phyloP scores from a whole-genome alignment of 2,888 invertebrate genomes.

The Mythimna ferrago region DNA sequence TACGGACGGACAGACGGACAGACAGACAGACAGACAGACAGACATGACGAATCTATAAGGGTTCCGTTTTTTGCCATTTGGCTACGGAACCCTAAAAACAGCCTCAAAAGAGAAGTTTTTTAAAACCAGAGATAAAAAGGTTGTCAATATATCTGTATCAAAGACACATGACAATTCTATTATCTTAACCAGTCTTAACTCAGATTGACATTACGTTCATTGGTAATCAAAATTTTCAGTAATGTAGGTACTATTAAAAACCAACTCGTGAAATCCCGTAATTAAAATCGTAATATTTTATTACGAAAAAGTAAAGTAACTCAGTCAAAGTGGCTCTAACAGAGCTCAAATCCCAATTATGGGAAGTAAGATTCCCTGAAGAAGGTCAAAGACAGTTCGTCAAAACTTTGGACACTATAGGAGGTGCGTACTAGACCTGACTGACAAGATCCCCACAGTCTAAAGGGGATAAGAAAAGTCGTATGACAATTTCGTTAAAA shows the following conservation, averaged over 20 bases:
- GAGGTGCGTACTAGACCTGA: slow-evolving; percentile 74
- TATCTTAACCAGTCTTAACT: too few species aligned
- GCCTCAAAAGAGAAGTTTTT: too few species aligned
- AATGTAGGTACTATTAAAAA: slow-evolving; percentile 24
- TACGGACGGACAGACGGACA: too few species aligned
- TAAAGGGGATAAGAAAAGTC: slow-evolving; percentile 3
- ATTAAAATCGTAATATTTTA: slow-evolving; percentile 7
- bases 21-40: too few species aligned
- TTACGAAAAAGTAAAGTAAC: slow-evolving; percentile 17
- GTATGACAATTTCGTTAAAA: not conserved
- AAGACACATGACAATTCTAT: slow-evolving; percentile 12
- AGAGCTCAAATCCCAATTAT: slow-evolving; percentile 77
- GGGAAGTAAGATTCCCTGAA: slow-evolving; percentile 80
- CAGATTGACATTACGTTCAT: slow-evolving; percentile 13
- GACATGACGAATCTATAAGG: too few species aligned
- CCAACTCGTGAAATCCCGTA: slow-evolving; percentile 37
- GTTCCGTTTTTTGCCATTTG: too few species aligned
- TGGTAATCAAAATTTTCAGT: slow-evolving; percentile 41
- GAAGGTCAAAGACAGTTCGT: slow-evolving; percentile 84
- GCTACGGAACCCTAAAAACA: too few species aligned
- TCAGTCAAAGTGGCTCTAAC: slow-evolving; percentile 80
- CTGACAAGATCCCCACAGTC: not conserved
- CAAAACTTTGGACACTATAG: slow-evolving; percentile 79
- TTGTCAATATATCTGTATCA: slow-evolving; percentile 17
- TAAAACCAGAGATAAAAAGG: slow-evolving; percentile 1